These are phyloP conservation scores for Atta cephalotes DNA, from an alignment of 1,140 invertebrate species.

Conservation along the genomic window DNA sequence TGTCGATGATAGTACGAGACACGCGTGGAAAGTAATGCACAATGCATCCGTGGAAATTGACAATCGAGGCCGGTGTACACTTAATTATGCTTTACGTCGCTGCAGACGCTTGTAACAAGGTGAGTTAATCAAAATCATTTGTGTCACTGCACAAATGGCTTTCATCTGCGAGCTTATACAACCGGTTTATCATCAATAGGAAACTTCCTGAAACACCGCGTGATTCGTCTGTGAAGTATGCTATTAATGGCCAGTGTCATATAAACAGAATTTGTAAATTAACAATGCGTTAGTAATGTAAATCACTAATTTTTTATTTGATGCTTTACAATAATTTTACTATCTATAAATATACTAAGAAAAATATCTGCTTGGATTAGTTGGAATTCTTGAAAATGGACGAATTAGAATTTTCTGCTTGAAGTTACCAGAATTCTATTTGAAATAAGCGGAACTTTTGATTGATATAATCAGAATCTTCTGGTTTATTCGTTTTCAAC, in stretches of 20 bases:
- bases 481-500: neutral
- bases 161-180: conserved; percentile 45
- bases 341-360: neutral
- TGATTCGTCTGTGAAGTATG: conserved; percentile 43
- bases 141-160: conserved; percentile 62
- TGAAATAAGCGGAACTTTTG: no score
- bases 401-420: no score
- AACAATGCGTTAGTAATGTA: conserved; percentile 35
- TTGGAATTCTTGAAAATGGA: no score
- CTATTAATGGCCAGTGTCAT: conserved; percentile 29
- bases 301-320: conserved; percentile 38
- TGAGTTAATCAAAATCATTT: conserved; percentile 68
- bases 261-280: conserved; percentile 52
- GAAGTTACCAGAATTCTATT: no score
- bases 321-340: neutral
- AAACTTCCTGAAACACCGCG: conserved; percentile 59
- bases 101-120: conserved; percentile 61
- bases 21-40: conserved; percentile 54
- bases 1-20: conserved; percentile 50
- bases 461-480: no score
- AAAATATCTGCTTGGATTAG: no score
- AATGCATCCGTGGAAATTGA: conserved; percentile 57
- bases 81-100: conserved; percentile 63
- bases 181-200: conserved; percentile 56
- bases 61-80: conserved; percentile 52